Evolutionary conservation across 2,888 invertebrate species (phyloP), one percentile per base, ranked within the genome.

Genomic region (Proisotoma minuta): DNA sequence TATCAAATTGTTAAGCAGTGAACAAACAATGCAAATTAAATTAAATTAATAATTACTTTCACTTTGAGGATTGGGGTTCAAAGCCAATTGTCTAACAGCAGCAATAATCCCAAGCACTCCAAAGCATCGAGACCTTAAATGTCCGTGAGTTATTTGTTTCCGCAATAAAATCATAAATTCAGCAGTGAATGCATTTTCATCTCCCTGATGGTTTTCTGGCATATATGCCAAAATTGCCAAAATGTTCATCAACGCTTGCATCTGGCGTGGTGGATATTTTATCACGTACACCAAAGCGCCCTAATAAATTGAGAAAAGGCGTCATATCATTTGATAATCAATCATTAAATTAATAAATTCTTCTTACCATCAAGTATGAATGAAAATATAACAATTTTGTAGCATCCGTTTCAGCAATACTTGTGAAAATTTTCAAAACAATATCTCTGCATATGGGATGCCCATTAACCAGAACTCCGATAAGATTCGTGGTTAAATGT

Each of bases 81-180:
- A 18, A 5, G 58, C 53, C 22, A 64, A 48, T n/a, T 59, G 40
- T 27, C 59, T 23, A 8, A 68, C 54, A n/a, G 63, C 63, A n/a
- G 70, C 67, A 27, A 70, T 15, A 10, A 61, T 59, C 2, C 70
- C 70, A 20, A 60, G 51, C 4, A 70, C 66, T 24, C 70, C 70
- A 40, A 64, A 62, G 23, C 64, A 68, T 1, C 64, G 47, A 10
- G 57, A 68, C 20, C 57, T 47, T 1, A 59, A 27, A 15, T 59
- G 34, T 3, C 54, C 15, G 49, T 70, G 68, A 0, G 66, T 65
- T 1, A 70, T 29, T 34, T 66, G 64, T 29, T 70, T 70, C 20
- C 70, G 18, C 1, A 70, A 63, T 2, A 70, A 43, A 48, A 68
- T 70, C 12, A 59, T 59, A 48, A 70, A 70, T 49, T 68, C 68